phyloP scores from a whole-genome alignment of 2,888 invertebrate species.

The Standfussiana lucernea region DNA sequence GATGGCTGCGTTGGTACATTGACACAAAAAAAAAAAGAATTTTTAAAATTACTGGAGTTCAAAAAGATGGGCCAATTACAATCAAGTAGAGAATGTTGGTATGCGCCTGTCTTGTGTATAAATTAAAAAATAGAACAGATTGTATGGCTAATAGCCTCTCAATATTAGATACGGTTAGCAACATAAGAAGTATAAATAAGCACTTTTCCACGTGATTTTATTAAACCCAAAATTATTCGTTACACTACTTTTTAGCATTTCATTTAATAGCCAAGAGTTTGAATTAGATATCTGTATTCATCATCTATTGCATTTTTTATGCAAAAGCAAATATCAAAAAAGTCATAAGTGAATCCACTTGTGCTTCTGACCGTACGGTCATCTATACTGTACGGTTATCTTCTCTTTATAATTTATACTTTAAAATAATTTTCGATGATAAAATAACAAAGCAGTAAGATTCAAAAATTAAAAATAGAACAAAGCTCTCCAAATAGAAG shows the following conservation, averaged over 20 bases:
- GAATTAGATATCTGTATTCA: not conserved
- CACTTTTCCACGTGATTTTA: not conserved
- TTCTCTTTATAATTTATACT: not conserved
- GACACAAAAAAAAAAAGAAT: not conserved
- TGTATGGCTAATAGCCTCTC: not conserved
- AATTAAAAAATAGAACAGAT: not conserved
- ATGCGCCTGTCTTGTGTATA: not conserved
- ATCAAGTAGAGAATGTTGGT: not conserved
- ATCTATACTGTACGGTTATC: too few relatives aligned
- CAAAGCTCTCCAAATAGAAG: conserved; percentile 4
- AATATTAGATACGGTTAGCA: not conserved
- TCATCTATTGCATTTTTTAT: not conserved
- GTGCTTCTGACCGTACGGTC: too few relatives aligned
- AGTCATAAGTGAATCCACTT: too few relatives aligned
- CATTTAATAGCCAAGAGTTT: not conserved
- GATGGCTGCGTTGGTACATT: not conserved
- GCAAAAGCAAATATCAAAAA: too few relatives aligned
- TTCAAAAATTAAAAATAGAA: not conserved
- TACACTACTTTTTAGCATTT: not conserved
- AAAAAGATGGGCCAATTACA: not conserved
- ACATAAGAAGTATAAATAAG: not conserved
- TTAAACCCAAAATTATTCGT: not conserved
- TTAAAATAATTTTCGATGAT: not conserved
- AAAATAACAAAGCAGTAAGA: not conserved
- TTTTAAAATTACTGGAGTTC: not conserved